Evolutionary conservation across 2,113 vertebrate genomes (phyloP).

Genomic region (Vanacampus margaritifer): DNA sequence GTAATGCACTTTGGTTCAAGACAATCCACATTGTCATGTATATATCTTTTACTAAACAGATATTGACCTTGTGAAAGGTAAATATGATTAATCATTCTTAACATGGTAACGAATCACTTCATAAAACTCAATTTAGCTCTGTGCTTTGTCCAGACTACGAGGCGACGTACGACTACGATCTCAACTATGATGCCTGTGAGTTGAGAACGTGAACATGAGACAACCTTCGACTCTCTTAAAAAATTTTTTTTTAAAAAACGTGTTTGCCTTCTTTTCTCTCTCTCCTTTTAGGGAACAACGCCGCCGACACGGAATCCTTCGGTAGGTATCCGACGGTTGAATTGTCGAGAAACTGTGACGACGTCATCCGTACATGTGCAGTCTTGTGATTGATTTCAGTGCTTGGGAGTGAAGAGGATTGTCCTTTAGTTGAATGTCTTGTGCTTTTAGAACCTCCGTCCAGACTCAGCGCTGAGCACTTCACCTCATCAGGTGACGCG

Average conservation of each 20-base stretch:
- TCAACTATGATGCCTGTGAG: conserved; percentile 70
- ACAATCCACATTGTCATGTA: neutral
- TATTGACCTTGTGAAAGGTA: conserved; percentile 68
- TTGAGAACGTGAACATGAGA: neutral
- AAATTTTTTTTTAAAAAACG: too few species aligned
- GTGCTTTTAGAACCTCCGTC: conserved; percentile 52
- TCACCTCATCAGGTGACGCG: conserved; percentile 70
- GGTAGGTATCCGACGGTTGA: conserved; percentile 31
- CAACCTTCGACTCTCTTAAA: neutral
- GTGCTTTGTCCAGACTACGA: conserved; percentile 62
- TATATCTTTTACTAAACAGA: conserved; percentile 41
- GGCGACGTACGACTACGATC: conserved; percentile 65
- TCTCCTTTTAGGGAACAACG: conserved; percentile 46
- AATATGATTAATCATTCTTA: conserved; percentile 9
- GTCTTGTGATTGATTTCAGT: conserved; percentile 45
- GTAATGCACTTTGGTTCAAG: neutral
- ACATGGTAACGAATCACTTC: neutral
- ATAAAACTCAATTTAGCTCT: neutral
- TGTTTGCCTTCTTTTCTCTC: neutral
- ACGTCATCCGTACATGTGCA: neutral
- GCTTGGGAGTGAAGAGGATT: conserved; percentile 31
- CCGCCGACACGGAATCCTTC: conserved; percentile 37
- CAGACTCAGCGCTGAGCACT: conserved; percentile 44
- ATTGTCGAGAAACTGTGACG: neutral
- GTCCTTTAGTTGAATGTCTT: conserved; percentile 48